Conservation (phyloP, 2,113 vertebrate species). For the Lanius collurio region DNA sequence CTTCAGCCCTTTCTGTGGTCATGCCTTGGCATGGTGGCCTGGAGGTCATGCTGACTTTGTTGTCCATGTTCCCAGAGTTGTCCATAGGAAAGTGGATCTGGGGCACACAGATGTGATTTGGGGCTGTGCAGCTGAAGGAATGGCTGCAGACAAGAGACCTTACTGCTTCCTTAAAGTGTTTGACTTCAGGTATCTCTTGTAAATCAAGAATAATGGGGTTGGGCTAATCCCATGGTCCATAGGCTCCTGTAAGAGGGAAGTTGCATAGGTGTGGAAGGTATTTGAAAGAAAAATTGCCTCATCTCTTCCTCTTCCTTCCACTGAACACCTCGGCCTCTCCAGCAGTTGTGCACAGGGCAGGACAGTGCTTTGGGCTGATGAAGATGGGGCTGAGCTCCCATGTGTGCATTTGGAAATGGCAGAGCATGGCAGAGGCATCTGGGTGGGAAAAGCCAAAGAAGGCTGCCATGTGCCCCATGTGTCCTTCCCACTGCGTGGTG, state of each 20-base stretch:
- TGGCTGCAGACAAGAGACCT: not conserved
- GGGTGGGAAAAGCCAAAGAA: not conserved
- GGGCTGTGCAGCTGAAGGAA: not conserved
- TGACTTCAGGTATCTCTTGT: not conserved
- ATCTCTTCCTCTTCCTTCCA: not conserved
- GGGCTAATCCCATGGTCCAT: not conserved
- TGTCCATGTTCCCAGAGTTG: too few species aligned
- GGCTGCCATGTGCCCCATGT: not conserved
- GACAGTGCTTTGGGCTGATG: not conserved
- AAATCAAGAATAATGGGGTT: not conserved
- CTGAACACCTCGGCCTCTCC: not conserved
- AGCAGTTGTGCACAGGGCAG: fast-evolving
- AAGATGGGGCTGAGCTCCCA: not conserved
- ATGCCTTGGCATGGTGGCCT: fast-evolving
- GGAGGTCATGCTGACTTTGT: not conserved
- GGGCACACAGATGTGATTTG: fast-evolving
- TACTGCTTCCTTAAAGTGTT: not conserved
- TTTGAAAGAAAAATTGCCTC: not conserved
- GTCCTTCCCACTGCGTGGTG: fast-evolving
- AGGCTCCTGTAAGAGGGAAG: not conserved
- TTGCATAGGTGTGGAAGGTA: not conserved
- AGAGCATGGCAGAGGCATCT: not conserved
- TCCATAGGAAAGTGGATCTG: fast-evolving
- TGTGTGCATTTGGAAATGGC: not conserved
- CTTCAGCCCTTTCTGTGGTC: not conserved